Evolutionary conservation across 2,888 invertebrate genomes (phyloP), one percentile per base, ranked within the genome.

Genomic region (Adelognathus sp.): DNA sequence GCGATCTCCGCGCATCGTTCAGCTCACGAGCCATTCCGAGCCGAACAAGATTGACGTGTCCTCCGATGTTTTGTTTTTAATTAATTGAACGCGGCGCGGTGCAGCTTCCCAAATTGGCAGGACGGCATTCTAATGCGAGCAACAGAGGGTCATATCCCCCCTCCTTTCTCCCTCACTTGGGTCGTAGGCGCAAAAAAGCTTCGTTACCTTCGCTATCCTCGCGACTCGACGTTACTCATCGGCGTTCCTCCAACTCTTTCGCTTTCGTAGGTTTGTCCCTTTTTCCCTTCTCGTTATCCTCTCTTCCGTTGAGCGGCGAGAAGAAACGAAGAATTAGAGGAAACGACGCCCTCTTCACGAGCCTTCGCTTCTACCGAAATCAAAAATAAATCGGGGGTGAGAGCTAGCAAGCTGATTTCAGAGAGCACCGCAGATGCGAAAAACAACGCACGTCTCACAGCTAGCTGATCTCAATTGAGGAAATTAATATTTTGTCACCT

Each of bases 31-130:
- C n/a, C 82, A 81, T 82, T 83, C 81, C 80, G 80, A 85, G 84
- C 86, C 85, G 86, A 88, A 88, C 88, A 88, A 88, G 88, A 88
- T 88, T 88, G 88, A 88, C 88, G 88, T 88, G 84, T 87, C 87
- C 87, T 86, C 84, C 82, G 83, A 82, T 87, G 86, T 88, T 88
- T 88, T 87, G 88, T 88, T 88, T 89, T 87, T 89, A 88, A 89
- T 89, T 88, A 88, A 88, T 88, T 86, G 87, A 87, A 85, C 83
- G 83, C 77, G 81, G 81, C 82, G 18, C 64, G 29, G 76, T 71
- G 75, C 79, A 54, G 73, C 81, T 79, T 86, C 85, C 88, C 85
- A 88, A 88, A 88, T 88, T 88, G 88, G 88, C 87, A 88, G 87
- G 85, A 87, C 88, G 82, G 87, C 88, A 88, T 88, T 88, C 87